phyloP scores from a whole-genome alignment of 2,888 invertebrate species.

The Gastrophysa polygoni region DNA sequence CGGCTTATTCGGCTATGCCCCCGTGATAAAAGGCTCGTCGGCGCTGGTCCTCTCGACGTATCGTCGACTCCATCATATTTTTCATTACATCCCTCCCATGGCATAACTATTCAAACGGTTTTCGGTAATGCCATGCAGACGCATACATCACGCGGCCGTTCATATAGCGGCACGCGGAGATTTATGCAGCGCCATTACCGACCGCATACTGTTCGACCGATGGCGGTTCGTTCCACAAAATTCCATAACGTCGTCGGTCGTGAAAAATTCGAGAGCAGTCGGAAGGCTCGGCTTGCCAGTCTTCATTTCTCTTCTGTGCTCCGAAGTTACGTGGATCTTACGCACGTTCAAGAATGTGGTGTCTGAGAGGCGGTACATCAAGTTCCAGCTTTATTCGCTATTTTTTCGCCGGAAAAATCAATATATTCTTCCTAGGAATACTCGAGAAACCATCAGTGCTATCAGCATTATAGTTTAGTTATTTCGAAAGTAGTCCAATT shows the following conservation, averaged over 20 bases:
- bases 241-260: slow-evolving; percentile 35
- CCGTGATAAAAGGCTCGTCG: background rate
- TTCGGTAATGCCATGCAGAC: slow-evolving; percentile 14
- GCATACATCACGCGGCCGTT: slow-evolving; percentile 48
- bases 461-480: too few species aligned
- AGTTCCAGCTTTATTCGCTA: too few species aligned
- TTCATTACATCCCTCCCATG: background rate
- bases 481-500: too few species aligned
- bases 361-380: too few species aligned
- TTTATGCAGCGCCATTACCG: slow-evolving; percentile 49
- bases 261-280: too few species aligned
- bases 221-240: slow-evolving; percentile 38
- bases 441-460: too few species aligned
- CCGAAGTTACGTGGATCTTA: too few species aligned
- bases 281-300: too few species aligned
- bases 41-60: background rate
- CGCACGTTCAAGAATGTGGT: too few species aligned
- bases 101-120: slow-evolving; percentile 13
- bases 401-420: too few species aligned
- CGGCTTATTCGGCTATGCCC: background rate
- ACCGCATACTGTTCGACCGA: slow-evolving; percentile 44
- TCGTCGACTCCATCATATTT: background rate
- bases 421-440: too few species aligned
- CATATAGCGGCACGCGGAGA: slow-evolving; percentile 47
- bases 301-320: too few species aligned